These are phyloP conservation scores for Oligia fasciuncula DNA, from an alignment of 2,888 invertebrate genomes.

Conservation along the genomic window DNA sequence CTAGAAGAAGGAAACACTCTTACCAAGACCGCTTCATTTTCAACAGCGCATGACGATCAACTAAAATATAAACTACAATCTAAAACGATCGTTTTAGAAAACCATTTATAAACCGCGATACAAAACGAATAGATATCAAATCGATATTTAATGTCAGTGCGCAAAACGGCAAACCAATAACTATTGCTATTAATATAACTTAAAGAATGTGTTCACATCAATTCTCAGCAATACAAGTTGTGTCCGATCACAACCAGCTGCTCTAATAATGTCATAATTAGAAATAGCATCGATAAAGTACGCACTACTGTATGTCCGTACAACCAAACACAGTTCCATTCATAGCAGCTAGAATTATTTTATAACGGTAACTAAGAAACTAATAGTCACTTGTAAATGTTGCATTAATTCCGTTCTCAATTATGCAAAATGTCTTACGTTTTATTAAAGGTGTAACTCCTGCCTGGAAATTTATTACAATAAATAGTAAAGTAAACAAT, in stretches of 20 bases:
- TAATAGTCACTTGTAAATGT: conserved; percentile 45
- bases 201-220: conserved; percentile 54
- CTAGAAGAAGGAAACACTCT: neutral
- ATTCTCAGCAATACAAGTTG: conserved; percentile 39
- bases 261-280: conserved; percentile 62
- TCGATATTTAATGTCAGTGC: conserved; percentile 33
- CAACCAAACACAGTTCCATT: conserved; percentile 47
- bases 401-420: conserved; percentile 60
- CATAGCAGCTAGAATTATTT: conserved; percentile 48
- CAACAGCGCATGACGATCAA: neutral
- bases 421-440: conserved; percentile 58
- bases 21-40: neutral
- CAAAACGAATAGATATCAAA: conserved; percentile 39
- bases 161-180: conserved; percentile 33
- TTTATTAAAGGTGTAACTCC: conserved; percentile 41
- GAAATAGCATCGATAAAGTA: conserved; percentile 56
- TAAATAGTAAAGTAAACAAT: no score
- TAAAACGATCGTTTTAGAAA: conserved; percentile 17
- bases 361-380: conserved; percentile 51
- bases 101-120: conserved; percentile 19
- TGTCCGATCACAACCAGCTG: conserved; percentile 32
- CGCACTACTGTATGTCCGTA: conserved; percentile 22
- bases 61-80: conserved; percentile 2
- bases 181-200: conserved; percentile 47
- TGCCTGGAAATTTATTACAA: neutral